phyloP scores from a whole-genome alignment of 2,113 vertebrate genomes.

The Cinclus mexicanus region DNA sequence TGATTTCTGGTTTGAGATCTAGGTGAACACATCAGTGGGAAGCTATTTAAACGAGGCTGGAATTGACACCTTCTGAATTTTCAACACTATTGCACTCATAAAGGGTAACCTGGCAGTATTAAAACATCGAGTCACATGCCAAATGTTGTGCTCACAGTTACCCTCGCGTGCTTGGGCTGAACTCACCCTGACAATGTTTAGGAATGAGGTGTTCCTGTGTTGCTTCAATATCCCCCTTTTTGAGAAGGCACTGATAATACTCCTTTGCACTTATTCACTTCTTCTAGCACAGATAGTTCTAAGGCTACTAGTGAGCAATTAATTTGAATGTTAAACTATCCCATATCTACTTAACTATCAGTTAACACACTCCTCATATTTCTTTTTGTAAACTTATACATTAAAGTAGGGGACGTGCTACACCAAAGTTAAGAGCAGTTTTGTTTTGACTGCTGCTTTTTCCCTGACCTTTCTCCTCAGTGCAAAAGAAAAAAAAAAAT shows the following conservation, averaged over 20 bases:
- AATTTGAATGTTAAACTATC: not conserved
- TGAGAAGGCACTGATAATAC: not conserved
- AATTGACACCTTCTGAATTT: not conserved
- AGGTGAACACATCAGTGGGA: not conserved
- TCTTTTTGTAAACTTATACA: not conserved
- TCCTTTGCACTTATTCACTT: not conserved
- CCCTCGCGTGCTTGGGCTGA: not conserved
- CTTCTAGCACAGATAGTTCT: not conserved
- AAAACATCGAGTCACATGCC: not conserved
- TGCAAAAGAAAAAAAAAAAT: not conserved
- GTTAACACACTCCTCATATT: not conserved
- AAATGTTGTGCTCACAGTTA: not conserved
- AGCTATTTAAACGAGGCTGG: not conserved
- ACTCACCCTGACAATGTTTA: not conserved
- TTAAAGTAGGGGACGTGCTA: not conserved
- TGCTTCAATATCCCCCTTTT: not conserved
- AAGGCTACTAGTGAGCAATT: not conserved
- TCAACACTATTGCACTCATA: not conserved
- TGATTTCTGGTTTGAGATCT: constrained; percentile 11
- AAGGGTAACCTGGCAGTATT: not conserved
- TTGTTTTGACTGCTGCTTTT: not conserved
- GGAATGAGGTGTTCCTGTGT: not conserved
- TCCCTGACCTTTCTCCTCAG: not conserved
- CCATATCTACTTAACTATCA: not conserved
- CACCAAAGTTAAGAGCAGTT: not conserved